Percentiles rank a stretch among this genome's conserved stretches.
These are phyloP conservation scores for Karalla daura DNA, from an alignment of 2,797 vertebrate species.

Conservation along the genomic window DNA sequence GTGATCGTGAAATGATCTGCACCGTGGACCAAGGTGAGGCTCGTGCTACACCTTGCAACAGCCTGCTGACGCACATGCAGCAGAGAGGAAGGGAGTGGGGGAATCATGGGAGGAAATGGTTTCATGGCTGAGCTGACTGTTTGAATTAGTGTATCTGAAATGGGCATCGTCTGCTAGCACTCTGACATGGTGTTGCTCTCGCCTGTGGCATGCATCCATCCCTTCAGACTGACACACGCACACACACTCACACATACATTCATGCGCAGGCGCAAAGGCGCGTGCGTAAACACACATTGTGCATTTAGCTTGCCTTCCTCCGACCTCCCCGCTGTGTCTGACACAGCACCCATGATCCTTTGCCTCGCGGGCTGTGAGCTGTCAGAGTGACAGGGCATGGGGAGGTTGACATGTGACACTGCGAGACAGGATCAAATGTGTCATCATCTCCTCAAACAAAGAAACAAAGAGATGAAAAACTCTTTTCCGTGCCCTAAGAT, in stretches of 20 bases:
- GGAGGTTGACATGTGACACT: constrained; percentile 78
- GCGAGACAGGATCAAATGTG: constrained; percentile 81
- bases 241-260: constrained; percentile 27
- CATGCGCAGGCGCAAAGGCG: constrained; percentile 8
- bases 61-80: constrained; percentile 34
- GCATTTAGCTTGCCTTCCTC: constrained; percentile 67
- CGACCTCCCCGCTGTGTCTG: constrained; percentile 72
- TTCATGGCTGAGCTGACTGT: constrained; percentile 84
- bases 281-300: constrained; percentile 51
- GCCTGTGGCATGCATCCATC: constrained; percentile 79
- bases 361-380: constrained; percentile 79
- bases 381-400: constrained; percentile 79
- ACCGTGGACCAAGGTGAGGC: constrained; percentile 12
- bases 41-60: constrained; percentile 33
- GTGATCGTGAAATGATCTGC: constrained; percentile 14
- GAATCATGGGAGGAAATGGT: constrained; percentile 82
- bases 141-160: constrained; percentile 84
- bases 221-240: constrained; percentile 67
- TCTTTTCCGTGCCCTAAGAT: constrained; percentile 50
- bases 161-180: constrained; percentile 85
- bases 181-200: constrained; percentile 87
- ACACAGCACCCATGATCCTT: constrained; percentile 82
- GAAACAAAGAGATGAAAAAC: constrained; percentile 71
- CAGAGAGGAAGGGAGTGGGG: constrained; percentile 58
- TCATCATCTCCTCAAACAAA: constrained; percentile 80